A percentile compares a stretch with the other conserved stretches of the same genome.
phyloP scores from a whole-genome alignment of 2,797 vertebrate species.

The Brachyalestes nurse region DNA sequence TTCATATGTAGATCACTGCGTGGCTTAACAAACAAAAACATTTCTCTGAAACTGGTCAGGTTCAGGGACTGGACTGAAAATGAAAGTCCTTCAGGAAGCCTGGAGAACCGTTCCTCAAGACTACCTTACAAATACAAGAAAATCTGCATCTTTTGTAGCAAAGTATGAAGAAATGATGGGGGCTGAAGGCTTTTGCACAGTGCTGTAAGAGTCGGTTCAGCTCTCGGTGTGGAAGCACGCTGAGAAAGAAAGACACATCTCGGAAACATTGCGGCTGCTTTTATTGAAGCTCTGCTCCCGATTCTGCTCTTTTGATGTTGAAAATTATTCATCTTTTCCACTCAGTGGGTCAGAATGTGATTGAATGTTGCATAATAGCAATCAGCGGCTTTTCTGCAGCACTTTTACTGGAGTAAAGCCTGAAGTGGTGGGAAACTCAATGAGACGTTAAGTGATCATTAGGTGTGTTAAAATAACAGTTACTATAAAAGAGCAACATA shows the following conservation, averaged over 20 bases:
- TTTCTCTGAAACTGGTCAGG: too few species aligned
- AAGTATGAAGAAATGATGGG: too few species aligned
- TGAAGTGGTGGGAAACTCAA: background rate
- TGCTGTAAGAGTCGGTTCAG: too few species aligned
- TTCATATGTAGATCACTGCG: too few species aligned
- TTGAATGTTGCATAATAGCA: slow-evolving; percentile 1
- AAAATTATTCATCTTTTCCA: background rate
- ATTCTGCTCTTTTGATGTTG: background rate
- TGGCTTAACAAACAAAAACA: too few species aligned
- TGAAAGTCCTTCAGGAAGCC: too few species aligned
- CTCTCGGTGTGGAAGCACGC: background rate
- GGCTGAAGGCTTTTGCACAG: too few species aligned
- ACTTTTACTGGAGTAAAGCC: background rate
- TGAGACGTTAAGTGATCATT: background rate
- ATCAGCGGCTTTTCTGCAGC: background rate
- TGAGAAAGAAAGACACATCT: background rate
- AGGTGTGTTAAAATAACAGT: background rate
- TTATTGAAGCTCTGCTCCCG: background rate
- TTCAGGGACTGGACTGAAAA: too few species aligned
- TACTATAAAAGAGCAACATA: background rate
- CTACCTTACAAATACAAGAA: too few species aligned
- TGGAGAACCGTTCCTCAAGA: too few species aligned
- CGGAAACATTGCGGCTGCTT: background rate
- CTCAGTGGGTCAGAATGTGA: background rate
- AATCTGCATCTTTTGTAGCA: too few species aligned